Evolutionary conservation across 2,888 invertebrate genomes (phyloP).

Genomic region (Halocaridina rubra): DNA sequence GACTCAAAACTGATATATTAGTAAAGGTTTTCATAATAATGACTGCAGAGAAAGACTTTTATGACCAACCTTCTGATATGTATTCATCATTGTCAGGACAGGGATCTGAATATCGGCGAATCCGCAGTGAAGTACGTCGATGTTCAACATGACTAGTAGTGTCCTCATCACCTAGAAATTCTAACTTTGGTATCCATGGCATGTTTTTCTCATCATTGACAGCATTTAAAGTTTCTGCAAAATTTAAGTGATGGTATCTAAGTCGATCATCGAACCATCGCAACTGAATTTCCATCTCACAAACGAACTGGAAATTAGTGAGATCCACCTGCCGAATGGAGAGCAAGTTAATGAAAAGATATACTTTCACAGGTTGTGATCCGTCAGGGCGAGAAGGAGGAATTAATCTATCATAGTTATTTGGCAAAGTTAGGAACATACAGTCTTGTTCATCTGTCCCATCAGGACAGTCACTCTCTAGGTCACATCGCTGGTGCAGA

Average conservation of each 20-base stretch:
- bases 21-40: too few relatives aligned
- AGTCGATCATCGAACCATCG: neutral
- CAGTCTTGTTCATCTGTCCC: constrained; percentile 7
- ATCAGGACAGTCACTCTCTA: constrained; percentile 18
- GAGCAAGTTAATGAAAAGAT: neutral
- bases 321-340: neutral
- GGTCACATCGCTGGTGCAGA: neutral
- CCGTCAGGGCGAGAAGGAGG: neutral
- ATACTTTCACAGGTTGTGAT: neutral
- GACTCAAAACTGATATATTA: too few relatives aligned
- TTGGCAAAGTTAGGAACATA: neutral
- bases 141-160: neutral
- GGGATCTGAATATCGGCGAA: neutral
- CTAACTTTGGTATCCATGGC: neutral
- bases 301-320: neutral
- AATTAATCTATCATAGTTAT: neutral
- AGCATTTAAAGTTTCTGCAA: neutral
- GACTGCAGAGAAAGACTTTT: too few relatives aligned
- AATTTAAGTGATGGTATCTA: neutral
- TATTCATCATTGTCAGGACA: neutral
- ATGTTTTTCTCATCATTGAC: neutral
- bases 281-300: neutral
- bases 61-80: neutral
- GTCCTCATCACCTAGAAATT: neutral
- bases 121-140: neutral